Base-by-base conservation (phyloP, 1,140 invertebrate species). In the Pinna nobilis region DNA sequence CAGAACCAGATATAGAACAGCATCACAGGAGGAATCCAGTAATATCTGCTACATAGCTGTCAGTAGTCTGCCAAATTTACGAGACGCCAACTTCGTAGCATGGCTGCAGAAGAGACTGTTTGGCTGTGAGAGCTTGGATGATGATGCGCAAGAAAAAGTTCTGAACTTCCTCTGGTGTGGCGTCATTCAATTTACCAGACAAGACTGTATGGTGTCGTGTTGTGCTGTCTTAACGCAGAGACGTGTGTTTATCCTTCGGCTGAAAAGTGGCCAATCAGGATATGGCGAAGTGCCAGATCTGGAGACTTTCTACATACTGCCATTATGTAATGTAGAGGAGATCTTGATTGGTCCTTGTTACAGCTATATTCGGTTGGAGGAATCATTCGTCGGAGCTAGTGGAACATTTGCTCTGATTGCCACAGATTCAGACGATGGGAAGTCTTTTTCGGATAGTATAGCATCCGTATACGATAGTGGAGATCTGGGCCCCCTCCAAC, bases 121-220 rank as follows among this genome's bases (percentile, higher is more conserved):
- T 60, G 74, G 71, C 13, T 25, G 55, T 39, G 53, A 60, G 37
- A 57, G 35, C 2, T 68, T 57, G 6, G 15, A 33, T 50, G 71
- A 57, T 32, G 25, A 41, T 15, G 55, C 47, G 9, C 32, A 55
- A 25, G 80, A 84, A 28, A 59, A 76, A 33, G 67, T 84, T 15
- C 50, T 80, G 32, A 78, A 84, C 61, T 67, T 88, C 1, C 59
- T 88, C 28, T 88, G 87, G 87, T 86, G 85, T 70, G 67, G 76
- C 4, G 82, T 76, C 39, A 55, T 86, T n/a, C 82, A 84, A 55
- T 86, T 81, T 50, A 83, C 80, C 2, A 63, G 76, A 4, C 79
- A 75, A 13, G 69, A 70, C 33, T 37, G 50, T 5, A 18, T 79
- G 11, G 72, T 82, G 18, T 77, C 83, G 4, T 83, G 78, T 61